Evolutionary conservation across 2,113 vertebrate species (phyloP).

Genomic region (Pollachius pollachius): DNA sequence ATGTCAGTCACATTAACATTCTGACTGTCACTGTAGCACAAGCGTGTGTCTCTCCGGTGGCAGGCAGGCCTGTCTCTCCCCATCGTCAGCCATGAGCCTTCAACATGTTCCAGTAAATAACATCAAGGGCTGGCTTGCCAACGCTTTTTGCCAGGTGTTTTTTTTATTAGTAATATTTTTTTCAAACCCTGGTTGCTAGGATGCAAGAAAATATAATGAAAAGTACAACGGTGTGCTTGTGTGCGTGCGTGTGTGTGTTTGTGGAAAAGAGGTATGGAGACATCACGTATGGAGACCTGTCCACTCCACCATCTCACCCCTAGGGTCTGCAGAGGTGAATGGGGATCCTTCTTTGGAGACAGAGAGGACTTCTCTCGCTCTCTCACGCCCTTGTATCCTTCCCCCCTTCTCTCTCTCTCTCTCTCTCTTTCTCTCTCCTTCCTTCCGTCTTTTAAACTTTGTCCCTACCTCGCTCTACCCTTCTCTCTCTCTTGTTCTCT

Average conservation of each 20-base stretch:
- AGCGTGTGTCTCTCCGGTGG: slow-evolving; percentile 19
- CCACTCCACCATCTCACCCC: too few species aligned
- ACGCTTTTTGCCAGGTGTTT: too few species aligned
- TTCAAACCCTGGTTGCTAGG: slow-evolving; percentile 24
- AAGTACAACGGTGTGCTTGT: slow-evolving; percentile 28
- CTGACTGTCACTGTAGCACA: slow-evolving; percentile 38
- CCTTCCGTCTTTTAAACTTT: too few species aligned
- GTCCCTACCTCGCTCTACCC: too few species aligned
- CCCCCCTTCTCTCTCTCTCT: slow-evolving; percentile 51
- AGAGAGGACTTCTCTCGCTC: too few species aligned
- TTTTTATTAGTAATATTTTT: slow-evolving; percentile 10
- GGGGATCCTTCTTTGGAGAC: too few species aligned
- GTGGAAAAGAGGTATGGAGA: slow-evolving; percentile 23
- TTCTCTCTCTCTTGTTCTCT: too few species aligned
- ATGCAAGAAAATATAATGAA: slow-evolving; percentile 7
- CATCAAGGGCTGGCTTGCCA: slow-evolving; percentile 25
- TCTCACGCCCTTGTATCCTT: too few species aligned
- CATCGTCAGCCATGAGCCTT: slow-evolving; percentile 18
- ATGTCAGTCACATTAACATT: slow-evolving; percentile 55
- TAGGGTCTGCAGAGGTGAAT: slow-evolving; percentile 18
- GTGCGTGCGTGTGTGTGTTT: slow-evolving; percentile 1
- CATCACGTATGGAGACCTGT: slow-evolving; percentile 24
- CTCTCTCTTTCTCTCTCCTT: not conserved
- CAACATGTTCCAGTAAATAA: slow-evolving; percentile 56
- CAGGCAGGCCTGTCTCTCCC: slow-evolving; percentile 33